phyloP scores from a whole-genome alignment of 2,888 invertebrate genomes.

The Quadroppia sp. region DNA sequence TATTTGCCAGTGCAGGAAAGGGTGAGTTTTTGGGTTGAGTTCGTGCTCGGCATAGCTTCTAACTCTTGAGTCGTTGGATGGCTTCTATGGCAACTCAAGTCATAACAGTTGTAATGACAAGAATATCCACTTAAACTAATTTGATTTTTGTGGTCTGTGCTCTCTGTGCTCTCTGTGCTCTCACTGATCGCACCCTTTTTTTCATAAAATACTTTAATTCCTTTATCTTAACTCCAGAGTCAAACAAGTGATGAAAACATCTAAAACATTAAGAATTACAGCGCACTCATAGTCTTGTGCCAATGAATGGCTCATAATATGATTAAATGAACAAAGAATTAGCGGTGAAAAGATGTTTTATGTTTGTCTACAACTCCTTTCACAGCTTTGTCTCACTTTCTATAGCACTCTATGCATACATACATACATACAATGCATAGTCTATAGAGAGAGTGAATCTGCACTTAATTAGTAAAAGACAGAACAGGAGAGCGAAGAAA shows the following conservation, averaged over 20 bases:
- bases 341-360: slow-evolving; percentile 32
- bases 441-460: neutral
- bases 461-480: slow-evolving; percentile 22
- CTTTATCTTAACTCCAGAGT: neutral
- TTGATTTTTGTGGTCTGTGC: slow-evolving; percentile 37
- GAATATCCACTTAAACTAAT: slow-evolving; percentile 40
- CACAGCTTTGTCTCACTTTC: neutral
- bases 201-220: neutral
- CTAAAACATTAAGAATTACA: slow-evolving; percentile 32
- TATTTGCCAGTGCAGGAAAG: slow-evolving; percentile 29
- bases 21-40: slow-evolving; percentile 20
- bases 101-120: slow-evolving; percentile 40
- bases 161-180: slow-evolving; percentile 12
- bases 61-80: slow-evolving; percentile 13
- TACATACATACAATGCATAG: neutral
- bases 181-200: slow-evolving; percentile 18
- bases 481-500: slow-evolving; percentile 22
- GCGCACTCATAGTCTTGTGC: neutral
- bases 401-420: neutral
- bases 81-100: slow-evolving; percentile 37
- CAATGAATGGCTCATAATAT: slow-evolving; percentile 23
- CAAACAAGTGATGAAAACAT: slow-evolving; percentile 17
- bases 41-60: slow-evolving; percentile 33
- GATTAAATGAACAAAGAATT: slow-evolving; percentile 32
- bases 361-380: slow-evolving; percentile 17